Base-by-base conservation (phyloP, 1,140 invertebrate genomes). In the Ceratoteleas bidentatus region DNA sequence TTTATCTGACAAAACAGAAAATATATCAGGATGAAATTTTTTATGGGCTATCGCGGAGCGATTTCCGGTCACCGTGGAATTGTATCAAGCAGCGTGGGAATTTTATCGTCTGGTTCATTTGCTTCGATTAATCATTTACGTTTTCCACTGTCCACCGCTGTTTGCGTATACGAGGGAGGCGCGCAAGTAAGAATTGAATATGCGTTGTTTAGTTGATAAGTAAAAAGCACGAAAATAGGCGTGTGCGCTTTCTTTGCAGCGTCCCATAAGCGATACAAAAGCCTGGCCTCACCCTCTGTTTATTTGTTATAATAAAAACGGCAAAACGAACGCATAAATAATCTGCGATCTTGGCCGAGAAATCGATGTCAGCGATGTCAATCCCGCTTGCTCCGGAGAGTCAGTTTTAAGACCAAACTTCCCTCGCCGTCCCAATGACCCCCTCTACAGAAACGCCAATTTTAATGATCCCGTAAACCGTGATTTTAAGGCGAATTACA, bases 51-150 rank as follows among this genome's bases (percentile, higher is more conserved):
- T 68, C 65, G 45, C 60, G 74, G 73, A 52, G 52, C 68, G 74
- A 77, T 78, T 78, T 83, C 81, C 74, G 81, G 68, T 78, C 68
- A 77, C 64, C 24, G 64, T 70, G 53, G 81, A 54, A 65, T 56
- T 75, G 62, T 69, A 78, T 74, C 74, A 75, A 74, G 74, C 69
- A 69, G 49, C 54, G 53, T 34, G 47, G 74, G 60, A 45, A 57
- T 74, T 74, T 68, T 69, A 77, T 77, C 74, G 57, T 64, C 47
- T 69, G 62, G 56, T 77, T 82, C 68, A 82, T 77, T 82, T 82
- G 69, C 56, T 77, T 69, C 74, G 64, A 78, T 83, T 83, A 78
- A 69, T 78, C 69, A 68, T 83, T 83, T 75, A 65, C 80, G n/a
- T 78, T 77, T 66, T 76, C 53, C 60, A 38, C 75, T 53, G 53